phyloP scores from a whole-genome alignment of 2,888 invertebrate genomes.

The Chrysolina haemoptera region DNA sequence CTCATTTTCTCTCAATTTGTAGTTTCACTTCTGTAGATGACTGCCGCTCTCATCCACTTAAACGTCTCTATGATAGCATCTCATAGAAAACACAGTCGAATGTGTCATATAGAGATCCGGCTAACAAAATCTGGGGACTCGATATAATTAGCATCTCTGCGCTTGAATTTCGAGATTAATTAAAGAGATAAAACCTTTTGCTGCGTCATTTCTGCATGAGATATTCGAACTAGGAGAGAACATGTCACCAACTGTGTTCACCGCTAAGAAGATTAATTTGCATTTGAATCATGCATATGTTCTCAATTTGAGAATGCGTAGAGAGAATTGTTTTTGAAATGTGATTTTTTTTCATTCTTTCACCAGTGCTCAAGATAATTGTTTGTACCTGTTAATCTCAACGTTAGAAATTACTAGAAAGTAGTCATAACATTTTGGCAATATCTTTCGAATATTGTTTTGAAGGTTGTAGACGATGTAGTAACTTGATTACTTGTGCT shows the following conservation, averaged over 20 bases:
- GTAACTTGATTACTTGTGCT: no score
- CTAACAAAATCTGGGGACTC: conserved; percentile 16
- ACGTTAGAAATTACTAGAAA: no score
- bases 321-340: no score
- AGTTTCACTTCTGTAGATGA: conserved; percentile 1
- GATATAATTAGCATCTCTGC: conserved; percentile 19
- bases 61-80: conserved; percentile 18
- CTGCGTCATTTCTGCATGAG: conserved; percentile 27
- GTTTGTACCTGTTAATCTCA: no score
- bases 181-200: conserved; percentile 22
- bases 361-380: no score
- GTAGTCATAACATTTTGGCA: no score
- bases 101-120: conserved; percentile 1
- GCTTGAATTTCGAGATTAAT: conserved; percentile 23
- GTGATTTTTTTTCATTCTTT: no score
- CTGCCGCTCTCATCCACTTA: conserved; percentile 2
- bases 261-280: neutral
- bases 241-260: neutral
- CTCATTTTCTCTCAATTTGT: neutral
- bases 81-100: conserved; percentile 9
- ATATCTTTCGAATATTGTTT: no score
- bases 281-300: neutral
- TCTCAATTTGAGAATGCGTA: neutral
- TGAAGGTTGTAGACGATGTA: no score
- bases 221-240: conserved; percentile 8